Evolutionary conservation across 2,113 vertebrate genomes (phyloP), one percentile per base, ranked within the genome.

Genomic region (Hippoglossus stenolepis): DNA sequence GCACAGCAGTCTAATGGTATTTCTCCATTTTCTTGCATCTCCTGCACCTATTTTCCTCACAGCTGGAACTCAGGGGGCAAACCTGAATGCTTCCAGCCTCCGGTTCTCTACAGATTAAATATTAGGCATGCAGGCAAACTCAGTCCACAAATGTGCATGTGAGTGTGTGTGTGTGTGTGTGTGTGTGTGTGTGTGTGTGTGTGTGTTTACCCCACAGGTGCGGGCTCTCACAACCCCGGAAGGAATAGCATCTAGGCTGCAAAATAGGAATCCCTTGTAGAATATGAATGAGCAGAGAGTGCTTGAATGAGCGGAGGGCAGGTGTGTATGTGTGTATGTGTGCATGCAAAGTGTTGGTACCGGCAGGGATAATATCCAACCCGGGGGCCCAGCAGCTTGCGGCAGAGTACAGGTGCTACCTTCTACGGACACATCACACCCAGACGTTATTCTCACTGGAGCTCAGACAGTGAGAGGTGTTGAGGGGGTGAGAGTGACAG

Each of bases 281-380:
- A 82, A 85, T 90, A 80, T 76, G 53, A 91, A 92, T 91, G 85
- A 92, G 89, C 60, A 51, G 9, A 65, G 63, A 60, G 60, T 23
- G 73, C 71, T 65, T 43, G 71, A 70, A 82, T 71, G 73, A 81
- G 67, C 0, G 5, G 76, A 66, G 76, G 49, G 67, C 23, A 56
- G 12, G 20, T 53, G 40, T 60, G 31, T 57, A 24, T 54, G 23
- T 51, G 65, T 65, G 23, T 70, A 23, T 56, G 67, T 69, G 35
- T 68, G 69, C 45, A 38, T 38, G 35, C 9, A 38, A 38, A 45
- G 57, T 51, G 49, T 3, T 45, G 2, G 24, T 24, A 79, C 40
- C 61, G 76, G 77, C 26, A 26, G 65, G 76, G 69, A 65, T 82
- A 61, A 71, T 73, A 87, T 84, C 77, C 49, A 79, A 61, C 28